Evolutionary conservation across 2,888 invertebrate species (phyloP).

Genomic region (Glaucopsyche alexis): DNA sequence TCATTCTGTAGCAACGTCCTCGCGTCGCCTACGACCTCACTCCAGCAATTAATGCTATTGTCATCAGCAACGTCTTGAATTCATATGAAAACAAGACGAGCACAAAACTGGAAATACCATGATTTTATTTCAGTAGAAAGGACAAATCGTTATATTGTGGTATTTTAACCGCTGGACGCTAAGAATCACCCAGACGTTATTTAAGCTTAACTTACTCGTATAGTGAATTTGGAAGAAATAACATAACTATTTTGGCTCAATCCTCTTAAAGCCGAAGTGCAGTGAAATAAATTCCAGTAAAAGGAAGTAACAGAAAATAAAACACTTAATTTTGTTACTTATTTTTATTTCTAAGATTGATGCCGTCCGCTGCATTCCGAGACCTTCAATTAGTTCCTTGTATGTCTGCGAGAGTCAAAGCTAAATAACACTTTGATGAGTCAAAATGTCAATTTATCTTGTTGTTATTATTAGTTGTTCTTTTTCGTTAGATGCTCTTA

Average conservation of each 20-base stretch:
- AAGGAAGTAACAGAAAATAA: slow-evolving; percentile 27
- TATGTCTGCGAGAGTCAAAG: neutral
- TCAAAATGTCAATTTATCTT: neutral
- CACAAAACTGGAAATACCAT: neutral
- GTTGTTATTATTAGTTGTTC: neutral
- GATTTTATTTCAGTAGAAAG: neutral
- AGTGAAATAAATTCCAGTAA: neutral
- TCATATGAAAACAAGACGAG: neutral
- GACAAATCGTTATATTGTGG: neutral
- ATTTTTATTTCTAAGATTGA: slow-evolving; percentile 25
- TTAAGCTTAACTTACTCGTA: neutral
- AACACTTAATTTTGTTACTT: slow-evolving; percentile 26
- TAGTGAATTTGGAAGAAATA: neutral
- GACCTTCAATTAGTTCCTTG: slow-evolving; percentile 8
- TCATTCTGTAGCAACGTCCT: slow-evolving; percentile 18
- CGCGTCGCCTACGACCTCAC: slow-evolving; percentile 27
- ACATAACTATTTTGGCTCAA: neutral
- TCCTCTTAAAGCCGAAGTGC: neutral
- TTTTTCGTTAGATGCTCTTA: neutral
- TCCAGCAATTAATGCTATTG: slow-evolving; percentile 29
- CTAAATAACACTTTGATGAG: slow-evolving; percentile 7
- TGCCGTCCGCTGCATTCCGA: slow-evolving; percentile 25
- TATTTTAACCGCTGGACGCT: neutral
- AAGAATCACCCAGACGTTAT: neutral
- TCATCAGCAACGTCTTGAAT: slow-evolving; percentile 20